Evolutionary conservation across 2,797 vertebrate species (phyloP).

Genomic region (Pseudomugil gertrudae): DNA sequence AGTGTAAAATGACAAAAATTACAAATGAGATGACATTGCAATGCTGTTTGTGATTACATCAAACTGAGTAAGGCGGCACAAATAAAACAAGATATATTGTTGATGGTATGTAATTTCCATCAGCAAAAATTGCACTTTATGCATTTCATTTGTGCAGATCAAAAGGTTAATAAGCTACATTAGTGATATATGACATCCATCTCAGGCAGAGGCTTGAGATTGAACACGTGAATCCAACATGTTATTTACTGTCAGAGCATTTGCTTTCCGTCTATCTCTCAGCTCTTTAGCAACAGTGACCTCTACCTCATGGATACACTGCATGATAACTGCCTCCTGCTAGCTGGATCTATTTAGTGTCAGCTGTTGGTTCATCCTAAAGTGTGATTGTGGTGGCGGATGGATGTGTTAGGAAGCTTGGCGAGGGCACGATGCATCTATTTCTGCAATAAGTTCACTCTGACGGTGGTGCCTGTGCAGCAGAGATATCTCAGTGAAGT

Average conservation of each 20-base stretch:
- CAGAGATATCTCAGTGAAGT: constrained; percentile 67
- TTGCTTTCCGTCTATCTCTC: constrained; percentile 56
- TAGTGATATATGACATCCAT: constrained; percentile 48
- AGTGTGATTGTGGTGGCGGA: constrained; percentile 45
- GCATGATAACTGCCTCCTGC: constrained; percentile 58
- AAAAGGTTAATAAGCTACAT: constrained; percentile 65
- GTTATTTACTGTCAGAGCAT: constrained; percentile 65
- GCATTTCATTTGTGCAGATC: constrained; percentile 47
- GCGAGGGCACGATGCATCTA: constrained; percentile 46
- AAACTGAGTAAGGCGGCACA: constrained; percentile 26
- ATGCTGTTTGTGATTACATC: constrained; percentile 22
- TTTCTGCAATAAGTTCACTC: constrained; percentile 50
- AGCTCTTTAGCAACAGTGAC: constrained; percentile 59
- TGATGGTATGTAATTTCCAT: constrained; percentile 28
- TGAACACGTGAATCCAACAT: constrained; percentile 54
- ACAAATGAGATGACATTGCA: constrained; percentile 5
- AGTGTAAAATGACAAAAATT: neutral
- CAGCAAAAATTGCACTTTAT: constrained; percentile 24
- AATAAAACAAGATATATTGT: constrained; percentile 25
- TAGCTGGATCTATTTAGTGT: constrained; percentile 56
- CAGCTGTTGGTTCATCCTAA: constrained; percentile 53
- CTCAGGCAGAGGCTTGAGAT: constrained; percentile 39
- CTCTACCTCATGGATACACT: constrained; percentile 64
- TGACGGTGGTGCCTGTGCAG: constrained; percentile 58
- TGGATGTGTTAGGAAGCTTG: constrained; percentile 49